Percentiles rank a stretch among this genome's conserved stretches.
Conservation (phyloP, 2,113 vertebrate species). For the Rhea americana region DNA sequence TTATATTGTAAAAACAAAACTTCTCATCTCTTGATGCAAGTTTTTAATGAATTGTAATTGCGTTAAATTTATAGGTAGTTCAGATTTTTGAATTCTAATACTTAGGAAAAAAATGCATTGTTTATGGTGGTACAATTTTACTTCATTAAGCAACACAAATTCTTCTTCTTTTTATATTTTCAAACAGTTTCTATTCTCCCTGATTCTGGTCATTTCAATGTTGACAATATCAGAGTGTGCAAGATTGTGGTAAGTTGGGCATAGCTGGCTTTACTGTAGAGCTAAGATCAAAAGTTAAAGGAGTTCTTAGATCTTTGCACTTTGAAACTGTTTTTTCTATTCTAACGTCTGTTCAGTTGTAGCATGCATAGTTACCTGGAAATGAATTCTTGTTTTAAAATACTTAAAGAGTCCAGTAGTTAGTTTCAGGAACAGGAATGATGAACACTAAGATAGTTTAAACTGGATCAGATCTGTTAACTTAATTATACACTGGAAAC, state of each 20-base stretch:
- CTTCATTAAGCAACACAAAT: not conserved
- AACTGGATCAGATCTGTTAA: not conserved
- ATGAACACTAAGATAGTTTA: not conserved
- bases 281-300: not conserved
- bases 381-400: not conserved
- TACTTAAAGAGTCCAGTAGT: not conserved
- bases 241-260: conserved; percentile 92
- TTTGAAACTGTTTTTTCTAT: not conserved
- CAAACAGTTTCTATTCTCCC: conserved; percentile 90
- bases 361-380: not conserved
- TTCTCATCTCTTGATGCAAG: not conserved
- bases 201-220: conserved; percentile 93
- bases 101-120: not conserved
- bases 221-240: conserved; percentile 95
- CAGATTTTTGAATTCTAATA: not conserved
- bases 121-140: not conserved
- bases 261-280: not conserved
- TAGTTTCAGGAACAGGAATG: not conserved
- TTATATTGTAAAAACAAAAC: not conserved
- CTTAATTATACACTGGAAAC: not conserved
- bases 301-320: not conserved
- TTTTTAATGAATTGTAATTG: not conserved
- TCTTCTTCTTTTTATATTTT: accelerated
- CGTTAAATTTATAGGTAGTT: not conserved
- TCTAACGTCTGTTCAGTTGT: not conserved